Conservation (phyloP, 2,113 vertebrate species). For the Psephotus haematonotus region DNA sequence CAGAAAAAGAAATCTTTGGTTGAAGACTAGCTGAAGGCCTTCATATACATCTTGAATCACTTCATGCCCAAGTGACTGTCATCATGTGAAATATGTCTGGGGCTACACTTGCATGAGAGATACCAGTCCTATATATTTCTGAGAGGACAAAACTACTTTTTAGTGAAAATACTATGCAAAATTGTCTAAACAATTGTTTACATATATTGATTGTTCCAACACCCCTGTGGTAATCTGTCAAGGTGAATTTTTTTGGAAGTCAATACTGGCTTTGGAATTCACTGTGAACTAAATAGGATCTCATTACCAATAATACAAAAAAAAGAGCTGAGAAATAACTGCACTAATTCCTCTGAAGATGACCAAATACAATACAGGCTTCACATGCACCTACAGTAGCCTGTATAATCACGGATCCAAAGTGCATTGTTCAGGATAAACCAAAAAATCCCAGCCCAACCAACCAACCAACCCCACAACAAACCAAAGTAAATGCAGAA, state of each 20-base stretch:
- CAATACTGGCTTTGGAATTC: conserved; percentile 24
- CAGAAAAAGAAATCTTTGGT: not conserved
- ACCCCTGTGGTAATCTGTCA: not conserved
- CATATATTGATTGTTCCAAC: not conserved
- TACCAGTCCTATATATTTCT: not conserved
- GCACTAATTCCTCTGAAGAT: not conserved
- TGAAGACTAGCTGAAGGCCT: not conserved
- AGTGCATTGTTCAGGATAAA: not conserved
- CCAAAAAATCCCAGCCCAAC: not conserved
- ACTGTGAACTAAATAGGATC: not conserved
- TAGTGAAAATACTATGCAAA: not conserved
- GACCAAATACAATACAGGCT: not conserved
- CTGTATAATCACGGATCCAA: not conserved
- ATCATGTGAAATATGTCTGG: not conserved
- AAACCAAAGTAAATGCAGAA: not conserved
- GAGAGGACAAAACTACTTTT: not conserved
- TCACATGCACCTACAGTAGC: not conserved
- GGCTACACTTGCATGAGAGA: not conserved
- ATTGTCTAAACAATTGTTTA: not conserved
- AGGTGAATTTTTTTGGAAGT: not conserved
- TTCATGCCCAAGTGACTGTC: not conserved
- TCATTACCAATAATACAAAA: not conserved
- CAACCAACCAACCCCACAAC: accelerated
- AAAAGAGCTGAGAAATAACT: not conserved
- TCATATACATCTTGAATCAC: not conserved